These are phyloP conservation scores for Tragelaphus imberbis DNA, from an alignment of 2,113 vertebrate species.

Conservation along the genomic window DNA sequence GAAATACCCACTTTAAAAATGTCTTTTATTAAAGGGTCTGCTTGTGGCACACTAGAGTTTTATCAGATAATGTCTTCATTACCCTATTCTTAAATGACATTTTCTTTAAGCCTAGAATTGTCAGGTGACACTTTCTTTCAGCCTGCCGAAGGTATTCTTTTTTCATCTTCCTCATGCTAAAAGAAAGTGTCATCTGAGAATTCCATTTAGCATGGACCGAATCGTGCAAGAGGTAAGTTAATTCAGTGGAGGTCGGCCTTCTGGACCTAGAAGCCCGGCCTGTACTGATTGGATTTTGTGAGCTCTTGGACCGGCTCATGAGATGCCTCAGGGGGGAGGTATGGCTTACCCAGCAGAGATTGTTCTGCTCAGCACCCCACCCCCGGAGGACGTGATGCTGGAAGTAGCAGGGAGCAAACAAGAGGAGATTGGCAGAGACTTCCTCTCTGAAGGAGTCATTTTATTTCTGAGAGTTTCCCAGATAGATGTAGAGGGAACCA, in stretches of 20 bases:
- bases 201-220: background rate
- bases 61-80: background rate
- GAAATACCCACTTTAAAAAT: background rate
- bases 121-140: background rate
- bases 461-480: background rate
- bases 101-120: background rate
- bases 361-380: background rate
- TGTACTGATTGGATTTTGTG: background rate
- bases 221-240: background rate
- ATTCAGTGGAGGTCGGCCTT: background rate
- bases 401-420: background rate
- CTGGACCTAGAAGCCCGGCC: background rate
- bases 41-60: background rate
- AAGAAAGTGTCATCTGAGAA: background rate
- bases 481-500: background rate
- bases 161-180: background rate
- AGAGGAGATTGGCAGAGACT: background rate
- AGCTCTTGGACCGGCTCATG: background rate
- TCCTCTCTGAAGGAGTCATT: background rate
- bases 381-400: fast-evolving
- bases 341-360: background rate
- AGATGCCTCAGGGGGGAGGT: background rate
- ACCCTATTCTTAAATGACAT: background rate
- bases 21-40: background rate
- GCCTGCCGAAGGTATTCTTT: background rate